phyloP scores from a whole-genome alignment of 2,113 vertebrate genomes.

The Cheirogaleus medius region DNA sequence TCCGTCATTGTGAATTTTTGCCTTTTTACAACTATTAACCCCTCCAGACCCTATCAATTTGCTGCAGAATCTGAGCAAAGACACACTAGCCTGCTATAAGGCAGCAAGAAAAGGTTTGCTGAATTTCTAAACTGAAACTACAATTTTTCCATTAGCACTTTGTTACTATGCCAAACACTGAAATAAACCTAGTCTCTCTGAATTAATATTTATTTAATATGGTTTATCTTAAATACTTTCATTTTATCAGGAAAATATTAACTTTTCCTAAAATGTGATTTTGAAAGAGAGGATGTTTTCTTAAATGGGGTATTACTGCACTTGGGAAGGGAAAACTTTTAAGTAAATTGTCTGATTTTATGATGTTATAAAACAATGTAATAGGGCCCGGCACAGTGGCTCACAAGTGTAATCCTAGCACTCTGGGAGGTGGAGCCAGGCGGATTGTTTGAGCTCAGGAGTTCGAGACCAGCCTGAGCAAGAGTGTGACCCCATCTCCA shows the following conservation, averaged over 20 bases:
- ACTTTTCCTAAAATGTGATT: conserved; percentile 3
- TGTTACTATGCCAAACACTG: not conserved
- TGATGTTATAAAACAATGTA: not conserved
- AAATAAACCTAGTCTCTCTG: not conserved
- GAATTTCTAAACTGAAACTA: conserved; percentile 26
- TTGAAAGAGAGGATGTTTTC: not conserved
- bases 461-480: too few species aligned
- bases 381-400: not conserved
- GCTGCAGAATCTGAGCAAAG: not conserved
- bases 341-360: conserved; percentile 19
- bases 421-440: too few species aligned
- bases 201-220: not conserved
- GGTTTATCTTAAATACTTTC: not conserved
- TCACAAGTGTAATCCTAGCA: too few species aligned
- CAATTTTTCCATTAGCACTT: not conserved
- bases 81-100: not conserved
- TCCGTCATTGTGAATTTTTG: not conserved
- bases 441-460: too few species aligned
- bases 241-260: not conserved
- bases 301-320: not conserved
- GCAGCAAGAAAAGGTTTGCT: not conserved
- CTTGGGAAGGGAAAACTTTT: not conserved
- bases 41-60: not conserved
- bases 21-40: not conserved
- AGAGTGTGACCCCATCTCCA: too few species aligned